phyloP scores from a whole-genome alignment of 2,113 vertebrate genomes.

The Perognathus longimembris region DNA sequence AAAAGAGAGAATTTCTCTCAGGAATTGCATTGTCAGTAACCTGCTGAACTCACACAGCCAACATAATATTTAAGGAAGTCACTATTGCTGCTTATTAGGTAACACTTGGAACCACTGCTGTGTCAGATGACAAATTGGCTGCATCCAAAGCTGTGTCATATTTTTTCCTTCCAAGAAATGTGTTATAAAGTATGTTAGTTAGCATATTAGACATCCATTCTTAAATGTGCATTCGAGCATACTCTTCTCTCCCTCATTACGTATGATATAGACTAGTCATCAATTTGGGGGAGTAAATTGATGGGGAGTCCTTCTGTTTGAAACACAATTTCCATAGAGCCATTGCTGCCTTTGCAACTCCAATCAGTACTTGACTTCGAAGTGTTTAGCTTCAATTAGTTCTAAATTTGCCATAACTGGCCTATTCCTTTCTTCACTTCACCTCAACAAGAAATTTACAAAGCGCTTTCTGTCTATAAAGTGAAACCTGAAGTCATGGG shows the following conservation, averaged over 20 bases:
- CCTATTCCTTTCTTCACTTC: not conserved
- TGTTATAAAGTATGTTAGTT: not conserved
- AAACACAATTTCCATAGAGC: not conserved
- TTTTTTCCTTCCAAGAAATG: not conserved
- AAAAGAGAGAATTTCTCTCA: constrained; percentile 8
- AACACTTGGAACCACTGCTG: not conserved
- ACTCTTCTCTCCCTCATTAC: not conserved
- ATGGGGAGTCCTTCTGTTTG: no score
- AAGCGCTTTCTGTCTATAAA: not conserved
- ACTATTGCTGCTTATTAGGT: not conserved
- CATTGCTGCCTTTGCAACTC: not conserved
- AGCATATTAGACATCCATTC: not conserved
- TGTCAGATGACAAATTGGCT: not conserved
- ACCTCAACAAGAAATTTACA: constrained; percentile 9
- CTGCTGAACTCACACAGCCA: not conserved
- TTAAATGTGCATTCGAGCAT: not conserved
- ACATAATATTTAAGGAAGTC: not conserved
- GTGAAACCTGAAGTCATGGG: not conserved
- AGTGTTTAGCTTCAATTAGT: not conserved
- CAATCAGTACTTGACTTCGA: not conserved
- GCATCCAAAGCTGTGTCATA: not conserved
- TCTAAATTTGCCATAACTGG: not conserved
- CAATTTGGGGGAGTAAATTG: not conserved
- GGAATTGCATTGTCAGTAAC: not conserved
- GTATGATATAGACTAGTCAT: not conserved